Conservation (phyloP, 2,888 invertebrate species). For the Deilephila elpenor region DNA sequence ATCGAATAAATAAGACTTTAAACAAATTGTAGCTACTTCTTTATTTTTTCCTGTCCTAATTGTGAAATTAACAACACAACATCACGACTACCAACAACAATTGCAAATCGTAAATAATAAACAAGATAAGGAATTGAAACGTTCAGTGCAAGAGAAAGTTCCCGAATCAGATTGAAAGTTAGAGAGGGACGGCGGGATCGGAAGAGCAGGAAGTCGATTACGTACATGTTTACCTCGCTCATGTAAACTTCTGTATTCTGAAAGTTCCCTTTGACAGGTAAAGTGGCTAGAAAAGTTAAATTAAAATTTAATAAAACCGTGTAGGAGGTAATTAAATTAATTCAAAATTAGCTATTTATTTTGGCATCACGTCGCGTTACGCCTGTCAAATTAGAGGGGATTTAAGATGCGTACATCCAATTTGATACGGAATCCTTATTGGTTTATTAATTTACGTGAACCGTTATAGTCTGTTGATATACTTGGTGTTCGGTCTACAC, state of each 20-base stretch:
- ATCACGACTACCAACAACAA: background rate
- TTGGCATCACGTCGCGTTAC: background rate
- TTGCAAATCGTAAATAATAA: slow-evolving; percentile 7
- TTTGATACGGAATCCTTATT: slow-evolving; percentile 7
- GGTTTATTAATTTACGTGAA: slow-evolving; percentile 1
- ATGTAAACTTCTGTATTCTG: slow-evolving; percentile 6
- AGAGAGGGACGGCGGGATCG: slow-evolving; percentile 2
- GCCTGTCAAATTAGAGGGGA: slow-evolving; percentile 2
- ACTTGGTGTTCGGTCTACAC: background rate
- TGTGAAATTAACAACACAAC: too few relatives aligned
- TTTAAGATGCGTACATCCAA: slow-evolving; percentile 1
- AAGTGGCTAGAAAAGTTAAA: slow-evolving; percentile 29
- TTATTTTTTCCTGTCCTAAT: too few relatives aligned
- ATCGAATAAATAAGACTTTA: too few relatives aligned
- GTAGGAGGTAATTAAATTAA: slow-evolving; percentile 32
- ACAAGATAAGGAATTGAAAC: background rate
- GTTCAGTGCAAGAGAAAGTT: background rate
- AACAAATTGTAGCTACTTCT: too few relatives aligned
- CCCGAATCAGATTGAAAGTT: slow-evolving; percentile 2
- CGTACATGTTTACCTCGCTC: background rate
- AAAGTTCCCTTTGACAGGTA: slow-evolving; percentile 36
- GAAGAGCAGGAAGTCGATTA: background rate
- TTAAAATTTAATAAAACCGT: slow-evolving; percentile 28
- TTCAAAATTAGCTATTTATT: slow-evolving; percentile 27
- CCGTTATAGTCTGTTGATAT: background rate